Percentiles rank a stretch among this genome's conserved stretches.
These are phyloP conservation scores for Chloroceryle amazona DNA, from an alignment of 2,797 vertebrate species.

Conservation along the genomic window DNA sequence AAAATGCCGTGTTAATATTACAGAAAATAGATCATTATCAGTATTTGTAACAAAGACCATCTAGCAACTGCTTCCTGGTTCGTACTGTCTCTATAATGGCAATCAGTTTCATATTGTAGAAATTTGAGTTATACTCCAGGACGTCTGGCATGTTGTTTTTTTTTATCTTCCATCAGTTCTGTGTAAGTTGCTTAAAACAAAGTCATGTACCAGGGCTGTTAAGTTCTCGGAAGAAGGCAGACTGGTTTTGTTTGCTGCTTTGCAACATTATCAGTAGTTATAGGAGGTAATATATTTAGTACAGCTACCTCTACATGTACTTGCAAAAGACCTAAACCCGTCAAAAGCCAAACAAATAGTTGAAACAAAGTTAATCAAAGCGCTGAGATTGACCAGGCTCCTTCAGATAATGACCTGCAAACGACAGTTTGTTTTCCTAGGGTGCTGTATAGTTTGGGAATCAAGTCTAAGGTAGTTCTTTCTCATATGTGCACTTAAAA, in stretches of 20 bases:
- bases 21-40: not conserved
- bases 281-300: not conserved
- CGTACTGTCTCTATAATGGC: not conserved
- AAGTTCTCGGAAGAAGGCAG: not conserved
- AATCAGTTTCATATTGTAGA: not conserved
- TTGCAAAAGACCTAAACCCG: not conserved
- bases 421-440: not conserved
- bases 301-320: not conserved
- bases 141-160: not conserved
- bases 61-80: not conserved
- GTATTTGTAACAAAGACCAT: not conserved
- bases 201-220: not conserved
- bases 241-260: slow-evolving; percentile 27
- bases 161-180: not conserved
- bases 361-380: slow-evolving; percentile 14
- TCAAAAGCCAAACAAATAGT: slow-evolving; percentile 31
- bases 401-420: not conserved
- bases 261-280: not conserved
- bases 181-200: not conserved
- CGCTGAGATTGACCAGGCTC: not conserved
- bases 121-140: not conserved
- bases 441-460: not conserved
- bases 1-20: not conserved
- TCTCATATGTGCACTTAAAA: not conserved
- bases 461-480: not conserved